phyloP scores from a whole-genome alignment of 2,113 vertebrate species.

The Odontophorus gujanensis region DNA sequence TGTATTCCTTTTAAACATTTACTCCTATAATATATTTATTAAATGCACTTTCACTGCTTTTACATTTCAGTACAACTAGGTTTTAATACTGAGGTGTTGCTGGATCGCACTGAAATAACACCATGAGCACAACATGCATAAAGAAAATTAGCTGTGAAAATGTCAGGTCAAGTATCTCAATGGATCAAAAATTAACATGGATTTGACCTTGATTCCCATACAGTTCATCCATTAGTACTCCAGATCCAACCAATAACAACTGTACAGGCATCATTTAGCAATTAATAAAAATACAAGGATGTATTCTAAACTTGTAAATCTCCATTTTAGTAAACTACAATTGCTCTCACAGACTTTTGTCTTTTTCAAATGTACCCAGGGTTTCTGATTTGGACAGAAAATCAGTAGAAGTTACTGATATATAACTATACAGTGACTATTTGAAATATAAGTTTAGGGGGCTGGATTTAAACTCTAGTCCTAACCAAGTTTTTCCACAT shows the following conservation, averaged over 20 bases:
- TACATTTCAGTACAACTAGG: background rate
- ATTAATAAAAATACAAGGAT: background rate
- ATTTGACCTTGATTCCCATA: background rate
- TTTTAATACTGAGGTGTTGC: background rate
- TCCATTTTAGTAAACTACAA: background rate
- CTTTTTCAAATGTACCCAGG: background rate
- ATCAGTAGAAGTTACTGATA: background rate
- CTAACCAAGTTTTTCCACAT: background rate
- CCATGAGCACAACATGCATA: background rate
- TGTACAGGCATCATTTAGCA: background rate
- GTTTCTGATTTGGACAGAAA: background rate
- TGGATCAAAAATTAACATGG: background rate
- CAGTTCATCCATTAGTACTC: background rate
- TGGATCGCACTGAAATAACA: background rate
- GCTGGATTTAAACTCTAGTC: conserved; percentile 19
- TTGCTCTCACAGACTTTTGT: background rate
- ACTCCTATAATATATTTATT: background rate
- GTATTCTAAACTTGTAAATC: background rate
- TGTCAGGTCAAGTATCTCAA: background rate
- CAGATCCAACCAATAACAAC: background rate
- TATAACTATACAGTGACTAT: background rate
- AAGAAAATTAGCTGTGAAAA: background rate
- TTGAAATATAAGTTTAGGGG: background rate
- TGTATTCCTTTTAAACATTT: background rate
- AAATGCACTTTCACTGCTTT: background rate